Conservation (phyloP, 2,113 vertebrate species). For the Campylomormyrus numenius region DNA sequence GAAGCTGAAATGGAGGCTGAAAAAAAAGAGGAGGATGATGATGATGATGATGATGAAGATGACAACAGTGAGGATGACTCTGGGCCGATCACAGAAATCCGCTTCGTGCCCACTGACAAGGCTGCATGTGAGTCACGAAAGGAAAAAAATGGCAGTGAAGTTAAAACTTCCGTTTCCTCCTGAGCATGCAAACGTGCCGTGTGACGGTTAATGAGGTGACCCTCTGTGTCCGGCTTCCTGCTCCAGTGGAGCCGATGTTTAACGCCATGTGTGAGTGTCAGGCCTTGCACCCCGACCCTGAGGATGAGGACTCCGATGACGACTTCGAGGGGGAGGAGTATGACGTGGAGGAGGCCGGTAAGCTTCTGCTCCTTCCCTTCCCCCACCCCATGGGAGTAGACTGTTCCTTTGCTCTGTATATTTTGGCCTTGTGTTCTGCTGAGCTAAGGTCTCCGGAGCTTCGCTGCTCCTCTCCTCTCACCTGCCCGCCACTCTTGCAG, state of each 20-base stretch:
- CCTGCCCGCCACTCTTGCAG: constrained; percentile 45
- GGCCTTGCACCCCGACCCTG: constrained; percentile 88
- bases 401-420: background rate
- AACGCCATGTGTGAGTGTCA: constrained; percentile 95
- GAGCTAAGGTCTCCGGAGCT: background rate
- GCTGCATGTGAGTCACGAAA: constrained; percentile 70
- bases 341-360: constrained; percentile 86
- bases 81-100: constrained; percentile 78
- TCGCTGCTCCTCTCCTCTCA: background rate
- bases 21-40: constrained; percentile 57
- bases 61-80: constrained; percentile 63
- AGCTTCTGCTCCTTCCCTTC: constrained; percentile 27
- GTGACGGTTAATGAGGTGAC: background rate
- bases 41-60: constrained; percentile 50
- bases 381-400: background rate
- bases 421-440: background rate
- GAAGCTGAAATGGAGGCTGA: constrained; percentile 66
- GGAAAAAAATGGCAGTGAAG: background rate
- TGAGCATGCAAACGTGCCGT: background rate
- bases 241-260: constrained; percentile 89
- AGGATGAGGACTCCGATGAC: constrained; percentile 80
- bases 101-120: constrained; percentile 86
- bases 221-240: background rate
- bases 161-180: background rate
- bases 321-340: constrained; percentile 91